These are phyloP conservation scores for Himalopsyche kuldschensis DNA, from an alignment of 2,888 invertebrate genomes.

Conservation along the genomic window DNA sequence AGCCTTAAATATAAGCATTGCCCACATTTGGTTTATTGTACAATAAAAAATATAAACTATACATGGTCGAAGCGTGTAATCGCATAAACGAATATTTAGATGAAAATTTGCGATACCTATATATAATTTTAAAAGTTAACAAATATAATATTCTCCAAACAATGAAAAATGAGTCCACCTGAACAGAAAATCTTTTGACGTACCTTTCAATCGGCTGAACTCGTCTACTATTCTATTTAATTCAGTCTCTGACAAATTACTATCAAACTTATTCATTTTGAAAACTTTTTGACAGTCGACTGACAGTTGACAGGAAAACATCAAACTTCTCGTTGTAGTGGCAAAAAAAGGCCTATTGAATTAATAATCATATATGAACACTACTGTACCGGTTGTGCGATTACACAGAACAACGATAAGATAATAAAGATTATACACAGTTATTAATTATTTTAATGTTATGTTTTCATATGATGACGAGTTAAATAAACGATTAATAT, in stretches of 20 bases:
- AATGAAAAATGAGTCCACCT: too few species aligned
- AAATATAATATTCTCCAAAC: too few species aligned
- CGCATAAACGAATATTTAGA: too few species aligned
- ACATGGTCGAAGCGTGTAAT: too few species aligned
- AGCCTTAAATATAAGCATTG: too few species aligned
- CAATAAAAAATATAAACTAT: too few species aligned
- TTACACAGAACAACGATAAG: not conserved
- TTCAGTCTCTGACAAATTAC: constrained; percentile 50
- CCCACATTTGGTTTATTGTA: too few species aligned
- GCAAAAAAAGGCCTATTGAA: not conserved
- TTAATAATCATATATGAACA: not conserved
- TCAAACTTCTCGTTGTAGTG: not conserved
- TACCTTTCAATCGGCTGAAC: constrained; percentile 55
- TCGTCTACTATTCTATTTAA: constrained; percentile 52
- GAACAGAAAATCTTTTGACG: too few species aligned
- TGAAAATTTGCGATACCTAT: too few species aligned
- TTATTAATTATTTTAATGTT: not conserved
- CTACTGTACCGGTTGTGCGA: not conserved
- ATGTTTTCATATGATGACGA: too few species aligned
- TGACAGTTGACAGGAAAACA: not conserved
- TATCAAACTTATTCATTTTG: not conserved
- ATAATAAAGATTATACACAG: not conserved
- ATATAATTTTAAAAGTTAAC: too few species aligned
- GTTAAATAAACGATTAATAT: too few species aligned
- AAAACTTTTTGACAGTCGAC: not conserved